A percentile compares a stretch with the other conserved stretches of the same genome.
Conservation (phyloP, 2,888 invertebrate species). For the Antitype chi region DNA sequence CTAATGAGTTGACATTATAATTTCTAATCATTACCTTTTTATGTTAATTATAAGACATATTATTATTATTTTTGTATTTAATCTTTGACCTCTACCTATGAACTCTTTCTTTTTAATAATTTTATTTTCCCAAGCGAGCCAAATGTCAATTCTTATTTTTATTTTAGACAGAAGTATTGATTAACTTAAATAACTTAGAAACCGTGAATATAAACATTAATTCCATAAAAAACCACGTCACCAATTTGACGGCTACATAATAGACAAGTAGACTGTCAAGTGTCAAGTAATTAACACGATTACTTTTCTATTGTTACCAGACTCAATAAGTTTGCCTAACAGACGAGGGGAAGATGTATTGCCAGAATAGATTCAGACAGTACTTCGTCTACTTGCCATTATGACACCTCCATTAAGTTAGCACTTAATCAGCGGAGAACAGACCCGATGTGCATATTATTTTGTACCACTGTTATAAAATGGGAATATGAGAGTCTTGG, state of each 20-base stretch:
- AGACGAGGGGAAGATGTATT: conserved; percentile 27
- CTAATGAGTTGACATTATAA: conserved; percentile 22
- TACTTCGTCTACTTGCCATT: not conserved
- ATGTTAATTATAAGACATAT: conserved; percentile 17
- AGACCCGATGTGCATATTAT: conserved; percentile 5
- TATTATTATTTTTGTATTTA: conserved; percentile 1
- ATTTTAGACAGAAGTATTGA: not conserved
- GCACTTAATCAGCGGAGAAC: conserved; percentile 25
- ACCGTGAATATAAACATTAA: not conserved
- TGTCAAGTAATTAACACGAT: too few species aligned
- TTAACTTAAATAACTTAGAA: not conserved
- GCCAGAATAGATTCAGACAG: not conserved
- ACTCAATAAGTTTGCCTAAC: too few species aligned
- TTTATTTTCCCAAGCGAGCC: not conserved
- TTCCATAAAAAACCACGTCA: not conserved
- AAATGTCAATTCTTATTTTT: not conserved
- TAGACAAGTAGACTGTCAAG: conserved; percentile 27
- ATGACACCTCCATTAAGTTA: conserved; percentile 37
- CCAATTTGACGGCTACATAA: not conserved
- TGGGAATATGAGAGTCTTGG: conserved; percentile 26
- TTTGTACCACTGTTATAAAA: conserved; percentile 40
- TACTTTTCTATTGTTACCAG: too few species aligned
- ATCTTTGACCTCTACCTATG: not conserved
- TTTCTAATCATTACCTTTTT: conserved; percentile 44
- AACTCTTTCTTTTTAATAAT: conserved; percentile 24